Evolutionary conservation across 1,140 invertebrate species (phyloP).

Genomic region (Papilio machaon): DNA sequence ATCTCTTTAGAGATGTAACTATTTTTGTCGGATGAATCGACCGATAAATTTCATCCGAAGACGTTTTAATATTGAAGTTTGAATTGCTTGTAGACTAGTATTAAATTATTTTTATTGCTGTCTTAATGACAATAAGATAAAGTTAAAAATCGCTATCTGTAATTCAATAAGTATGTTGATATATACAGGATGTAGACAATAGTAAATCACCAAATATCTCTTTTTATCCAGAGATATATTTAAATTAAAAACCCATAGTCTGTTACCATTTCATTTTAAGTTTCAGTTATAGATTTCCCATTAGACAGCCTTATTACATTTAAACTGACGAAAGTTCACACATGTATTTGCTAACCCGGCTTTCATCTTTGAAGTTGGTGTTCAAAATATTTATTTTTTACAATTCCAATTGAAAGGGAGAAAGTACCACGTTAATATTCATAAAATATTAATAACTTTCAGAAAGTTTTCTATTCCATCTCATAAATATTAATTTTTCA

Average conservation of each 20-base stretch:
- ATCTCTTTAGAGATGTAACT: no score
- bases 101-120: neutral
- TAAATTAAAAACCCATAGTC: neutral
- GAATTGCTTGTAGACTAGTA: neutral
- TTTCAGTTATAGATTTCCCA: neutral
- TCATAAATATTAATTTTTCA: conserved; percentile 35
- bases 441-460: conserved; percentile 37
- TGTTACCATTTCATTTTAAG: neutral
- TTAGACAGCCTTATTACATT: neutral
- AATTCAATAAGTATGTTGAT: neutral
- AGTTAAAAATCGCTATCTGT: neutral
- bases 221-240: neutral
- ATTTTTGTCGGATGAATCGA: no score
- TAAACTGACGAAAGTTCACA: neutral
- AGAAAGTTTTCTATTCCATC: conserved; percentile 37
- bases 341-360: neutral
- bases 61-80: neutral
- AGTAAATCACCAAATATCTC: neutral
- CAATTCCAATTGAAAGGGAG: conserved; percentile 12
- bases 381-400: conserved; percentile 17
- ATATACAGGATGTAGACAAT: neutral
- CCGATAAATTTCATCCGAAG: no score
- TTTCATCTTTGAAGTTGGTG: neutral
- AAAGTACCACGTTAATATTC: conserved; percentile 33
- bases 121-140: neutral